Evolutionary conservation across 2,888 invertebrate species (phyloP).

Genomic region (Tetranychus truncatus): DNA sequence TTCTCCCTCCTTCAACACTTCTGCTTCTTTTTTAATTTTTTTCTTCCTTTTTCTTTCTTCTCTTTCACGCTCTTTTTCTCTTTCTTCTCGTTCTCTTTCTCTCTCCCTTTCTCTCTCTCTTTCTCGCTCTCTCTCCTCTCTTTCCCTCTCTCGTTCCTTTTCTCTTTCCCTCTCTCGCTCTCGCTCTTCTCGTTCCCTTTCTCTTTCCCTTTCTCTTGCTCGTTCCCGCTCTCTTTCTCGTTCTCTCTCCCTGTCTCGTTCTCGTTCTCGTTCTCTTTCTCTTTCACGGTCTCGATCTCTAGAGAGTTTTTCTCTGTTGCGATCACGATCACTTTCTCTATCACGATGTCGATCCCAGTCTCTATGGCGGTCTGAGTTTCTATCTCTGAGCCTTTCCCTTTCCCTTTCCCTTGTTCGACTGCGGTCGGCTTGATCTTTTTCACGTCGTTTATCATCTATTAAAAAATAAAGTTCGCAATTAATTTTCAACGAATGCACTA

Average conservation of each 20-base stretch:
- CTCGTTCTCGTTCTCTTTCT: neutral
- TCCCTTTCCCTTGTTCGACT: conserved; percentile 6
- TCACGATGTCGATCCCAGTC: neutral
- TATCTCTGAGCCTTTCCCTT: neutral
- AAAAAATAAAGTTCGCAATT: neutral
- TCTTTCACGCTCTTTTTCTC: conserved; percentile 13
- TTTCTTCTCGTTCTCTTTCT: conserved; percentile 27
- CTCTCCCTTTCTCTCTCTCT: conserved; percentile 32
- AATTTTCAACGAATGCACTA: neutral
- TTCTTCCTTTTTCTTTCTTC: conserved; percentile 15
- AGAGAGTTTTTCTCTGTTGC: too few species aligned
- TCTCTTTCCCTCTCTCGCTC: too few species aligned
- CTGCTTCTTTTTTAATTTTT: conserved; percentile 28
- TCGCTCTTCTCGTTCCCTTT: conserved; percentile 19
- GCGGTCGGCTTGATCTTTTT: neutral
- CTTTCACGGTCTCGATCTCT: too few species aligned
- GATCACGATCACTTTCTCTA: too few species aligned
- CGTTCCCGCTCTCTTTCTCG: conserved; percentile 14
- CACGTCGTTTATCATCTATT: neutral
- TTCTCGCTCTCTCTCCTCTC: conserved; percentile 27
- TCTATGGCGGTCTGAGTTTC: neutral
- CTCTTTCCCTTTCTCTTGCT: conserved; percentile 25
- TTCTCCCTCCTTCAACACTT: conserved; percentile 33
- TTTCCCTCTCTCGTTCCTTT: too few species aligned
- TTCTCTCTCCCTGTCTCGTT: conserved; percentile 15